Percentiles rank a stretch among this genome's conserved stretches.
These are phyloP conservation scores for Trichogramma pretiosum DNA, from an alignment of 1,140 invertebrate species.

Conservation along the genomic window DNA sequence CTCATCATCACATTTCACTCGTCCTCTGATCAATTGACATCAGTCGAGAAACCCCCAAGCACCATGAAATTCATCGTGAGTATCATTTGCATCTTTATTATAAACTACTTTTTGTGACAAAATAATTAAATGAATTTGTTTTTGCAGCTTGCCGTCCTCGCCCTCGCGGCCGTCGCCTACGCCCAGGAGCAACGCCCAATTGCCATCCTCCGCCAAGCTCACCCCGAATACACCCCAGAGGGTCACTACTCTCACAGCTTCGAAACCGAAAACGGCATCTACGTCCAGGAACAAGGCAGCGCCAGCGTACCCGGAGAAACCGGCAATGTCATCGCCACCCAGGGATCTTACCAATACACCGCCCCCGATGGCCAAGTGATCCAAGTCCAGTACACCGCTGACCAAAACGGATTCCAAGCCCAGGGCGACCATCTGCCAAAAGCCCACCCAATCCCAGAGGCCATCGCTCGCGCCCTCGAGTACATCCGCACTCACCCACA, in stretches of 20 bases:
- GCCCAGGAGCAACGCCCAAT: slow-evolving; percentile 19
- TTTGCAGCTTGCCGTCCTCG: slow-evolving; percentile 30
- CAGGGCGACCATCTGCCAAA: slow-evolving; percentile 48
- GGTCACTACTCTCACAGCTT: slow-evolving; percentile 43
- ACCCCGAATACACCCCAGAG: slow-evolving; percentile 34
- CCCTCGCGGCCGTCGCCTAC: slow-evolving; percentile 24
- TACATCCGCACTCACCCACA: slow-evolving; percentile 35
- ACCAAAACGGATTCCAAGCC: slow-evolving; percentile 51
- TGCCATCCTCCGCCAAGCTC: slow-evolving; percentile 34
- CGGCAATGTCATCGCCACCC: slow-evolving; percentile 38
- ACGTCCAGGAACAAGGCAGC: slow-evolving; percentile 46
- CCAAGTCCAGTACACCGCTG: slow-evolving; percentile 47
- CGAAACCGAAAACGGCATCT: slow-evolving; percentile 57
- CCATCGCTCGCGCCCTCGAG: slow-evolving; percentile 41
- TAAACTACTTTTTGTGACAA: slow-evolving; percentile 3
- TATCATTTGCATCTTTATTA: no score
- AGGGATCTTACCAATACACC: slow-evolving; percentile 48
- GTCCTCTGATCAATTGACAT: no score
- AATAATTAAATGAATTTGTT: neutral
- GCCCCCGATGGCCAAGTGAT: slow-evolving; percentile 48
- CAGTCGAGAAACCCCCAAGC: no score
- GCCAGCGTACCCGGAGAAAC: slow-evolving; percentile 45
- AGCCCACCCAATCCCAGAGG: slow-evolving; percentile 39
- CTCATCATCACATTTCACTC: neutral
- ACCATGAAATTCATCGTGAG: neutral